These are phyloP conservation scores for Taurulus bubalis DNA, from an alignment of 2,113 vertebrate species.

Conservation along the genomic window DNA sequence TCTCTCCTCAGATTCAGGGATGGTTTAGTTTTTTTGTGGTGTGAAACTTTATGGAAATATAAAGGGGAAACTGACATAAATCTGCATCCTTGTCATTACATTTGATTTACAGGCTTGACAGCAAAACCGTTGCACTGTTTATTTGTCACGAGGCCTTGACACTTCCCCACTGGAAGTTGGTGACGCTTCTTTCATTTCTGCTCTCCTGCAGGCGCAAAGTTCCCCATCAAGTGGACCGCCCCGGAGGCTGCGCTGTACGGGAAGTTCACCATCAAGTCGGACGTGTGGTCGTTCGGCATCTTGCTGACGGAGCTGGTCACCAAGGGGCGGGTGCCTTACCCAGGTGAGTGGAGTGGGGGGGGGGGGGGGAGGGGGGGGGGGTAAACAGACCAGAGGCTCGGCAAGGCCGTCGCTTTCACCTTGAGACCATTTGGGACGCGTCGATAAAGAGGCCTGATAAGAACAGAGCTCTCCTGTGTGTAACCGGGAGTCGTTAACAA, in stretches of 20 bases:
- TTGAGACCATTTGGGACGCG: background rate
- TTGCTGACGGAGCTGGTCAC: constrained; percentile 97
- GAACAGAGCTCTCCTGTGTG: background rate
- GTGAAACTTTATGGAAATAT: background rate
- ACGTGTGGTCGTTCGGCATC: constrained; percentile 98
- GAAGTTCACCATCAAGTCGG: constrained; percentile 98
- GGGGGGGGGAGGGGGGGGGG: background rate
- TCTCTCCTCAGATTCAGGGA: background rate
- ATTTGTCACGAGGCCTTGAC: too few relatives aligned
- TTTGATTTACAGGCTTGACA: too few relatives aligned
- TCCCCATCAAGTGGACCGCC: constrained; percentile 98
- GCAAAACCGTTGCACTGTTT: too few relatives aligned
- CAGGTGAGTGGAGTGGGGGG: constrained; percentile 85
- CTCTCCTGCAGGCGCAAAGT: constrained; percentile 90
- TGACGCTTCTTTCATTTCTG: constrained; percentile 10
- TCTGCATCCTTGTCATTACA: too few relatives aligned
- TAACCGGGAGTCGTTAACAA: constrained; percentile 15
- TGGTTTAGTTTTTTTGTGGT: background rate
- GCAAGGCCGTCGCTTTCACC: background rate
- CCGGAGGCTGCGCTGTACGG: constrained; percentile 96
- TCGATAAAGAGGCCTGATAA: constrained; percentile 30
- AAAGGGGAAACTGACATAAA: too few relatives aligned
- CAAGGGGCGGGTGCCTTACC: constrained; percentile 98
- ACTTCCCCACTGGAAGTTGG: too few relatives aligned
- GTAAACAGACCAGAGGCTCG: background rate